Evolutionary conservation across 2,797 vertebrate species (phyloP).

Genomic region (Lycodopsis pacificus): DNA sequence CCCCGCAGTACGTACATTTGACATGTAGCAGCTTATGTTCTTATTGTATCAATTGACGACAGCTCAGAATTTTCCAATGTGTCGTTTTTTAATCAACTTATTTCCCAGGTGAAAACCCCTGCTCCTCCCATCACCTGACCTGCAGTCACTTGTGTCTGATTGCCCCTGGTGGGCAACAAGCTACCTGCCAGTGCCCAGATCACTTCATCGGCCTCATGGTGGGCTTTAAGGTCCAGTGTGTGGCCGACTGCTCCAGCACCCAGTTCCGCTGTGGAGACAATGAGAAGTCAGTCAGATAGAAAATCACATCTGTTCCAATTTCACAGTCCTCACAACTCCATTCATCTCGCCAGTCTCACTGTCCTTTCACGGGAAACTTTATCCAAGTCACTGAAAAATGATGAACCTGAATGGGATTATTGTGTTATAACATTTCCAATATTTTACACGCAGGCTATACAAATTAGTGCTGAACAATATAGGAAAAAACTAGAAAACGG

Average conservation of each 20-base stretch:
- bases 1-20: conserved; percentile 67
- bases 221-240: conserved; percentile 80
- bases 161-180: conserved; percentile 70
- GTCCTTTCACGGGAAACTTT: neutral
- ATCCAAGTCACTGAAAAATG: neutral
- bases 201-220: conserved; percentile 73
- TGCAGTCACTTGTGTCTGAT: conserved; percentile 84
- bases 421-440: neutral
- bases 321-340: neutral
- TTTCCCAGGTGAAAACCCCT: conserved; percentile 80
- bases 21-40: neutral
- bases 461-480: too few species aligned
- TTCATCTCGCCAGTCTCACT: neutral
- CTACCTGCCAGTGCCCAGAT: conserved; percentile 80
- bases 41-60: neutral
- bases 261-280: conserved; percentile 85
- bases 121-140: conserved; percentile 70
- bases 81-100: neutral
- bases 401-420: neutral
- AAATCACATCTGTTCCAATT: neutral
- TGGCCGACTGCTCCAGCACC: conserved; percentile 83
- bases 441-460: neutral
- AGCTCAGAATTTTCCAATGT: neutral
- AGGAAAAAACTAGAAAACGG: neutral
- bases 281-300: conserved; percentile 71